phyloP scores from a whole-genome alignment of 2,888 invertebrate genomes.

The Lasioglossum marginatum region DNA sequence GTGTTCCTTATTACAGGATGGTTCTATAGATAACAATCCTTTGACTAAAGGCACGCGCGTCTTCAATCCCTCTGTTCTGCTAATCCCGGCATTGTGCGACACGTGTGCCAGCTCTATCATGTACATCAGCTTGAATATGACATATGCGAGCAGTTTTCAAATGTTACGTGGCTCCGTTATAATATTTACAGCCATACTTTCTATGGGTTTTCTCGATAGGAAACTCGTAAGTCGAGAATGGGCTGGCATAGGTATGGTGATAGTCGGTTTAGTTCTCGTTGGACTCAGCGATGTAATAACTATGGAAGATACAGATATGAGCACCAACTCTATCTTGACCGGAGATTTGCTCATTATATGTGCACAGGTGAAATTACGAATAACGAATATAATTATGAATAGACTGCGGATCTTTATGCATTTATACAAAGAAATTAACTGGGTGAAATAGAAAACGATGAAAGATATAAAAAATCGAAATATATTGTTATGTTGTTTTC shows the following conservation, averaged over 20 bases:
- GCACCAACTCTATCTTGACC: slow-evolving; percentile 91
- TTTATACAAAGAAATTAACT: no score
- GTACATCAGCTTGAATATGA: slow-evolving; percentile 96
- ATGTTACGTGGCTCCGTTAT: slow-evolving; percentile 97
- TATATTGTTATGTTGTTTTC: no score
- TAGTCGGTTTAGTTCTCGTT: slow-evolving; percentile 90
- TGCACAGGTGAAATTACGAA: slow-evolving; percentile 86
- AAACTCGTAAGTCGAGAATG: slow-evolving; percentile 89
- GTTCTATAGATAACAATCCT: slow-evolving; percentile 84
- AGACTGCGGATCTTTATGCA: no score
- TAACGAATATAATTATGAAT: no score
- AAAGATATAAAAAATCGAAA: no score
- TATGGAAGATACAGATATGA: slow-evolving; percentile 81
- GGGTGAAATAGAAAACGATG: no score
- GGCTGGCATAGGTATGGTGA: slow-evolving; percentile 90
- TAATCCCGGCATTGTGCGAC: slow-evolving; percentile 95
- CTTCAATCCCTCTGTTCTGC: slow-evolving; percentile 92
- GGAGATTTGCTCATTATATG: slow-evolving; percentile 91
- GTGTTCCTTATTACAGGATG: slow-evolving; percentile 71
- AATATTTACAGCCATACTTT: slow-evolving; percentile 94
- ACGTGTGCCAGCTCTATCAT: slow-evolving; percentile 95
- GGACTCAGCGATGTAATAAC: slow-evolving; percentile 90
- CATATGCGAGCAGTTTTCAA: slow-evolving; percentile 97
- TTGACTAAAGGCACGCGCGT: slow-evolving; percentile 90
- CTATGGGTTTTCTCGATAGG: slow-evolving; percentile 91